Percentiles rank a stretch among this genome's conserved stretches.
Conservation (phyloP, 2,888 invertebrate genomes). For the Drosophila mulleri region DNA sequence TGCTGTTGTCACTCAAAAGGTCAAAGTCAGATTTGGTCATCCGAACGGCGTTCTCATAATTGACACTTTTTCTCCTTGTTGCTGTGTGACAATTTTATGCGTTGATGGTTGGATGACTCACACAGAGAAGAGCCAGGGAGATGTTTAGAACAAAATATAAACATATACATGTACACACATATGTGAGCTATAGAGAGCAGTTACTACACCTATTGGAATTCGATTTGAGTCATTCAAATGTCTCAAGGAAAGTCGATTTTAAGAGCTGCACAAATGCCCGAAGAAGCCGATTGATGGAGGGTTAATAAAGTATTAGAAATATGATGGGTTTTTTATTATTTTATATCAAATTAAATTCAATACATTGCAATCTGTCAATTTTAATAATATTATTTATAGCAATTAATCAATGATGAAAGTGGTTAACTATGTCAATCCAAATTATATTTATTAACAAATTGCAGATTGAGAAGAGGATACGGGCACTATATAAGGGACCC, state of each 20-base stretch:
- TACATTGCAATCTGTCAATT: too few relatives aligned
- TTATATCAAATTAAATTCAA: too few relatives aligned
- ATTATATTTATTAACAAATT: neutral
- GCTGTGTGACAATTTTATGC: slow-evolving; percentile 13
- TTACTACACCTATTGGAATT: slow-evolving; percentile 15
- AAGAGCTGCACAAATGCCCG: neutral
- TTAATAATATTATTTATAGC: too few relatives aligned
- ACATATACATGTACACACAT: neutral
- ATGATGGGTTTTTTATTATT: too few relatives aligned
- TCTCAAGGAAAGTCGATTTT: slow-evolving; percentile 2
- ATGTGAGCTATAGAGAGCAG: neutral
- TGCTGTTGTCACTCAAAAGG: slow-evolving; percentile 50
- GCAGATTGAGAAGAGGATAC: neutral
- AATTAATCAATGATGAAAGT: neutral
- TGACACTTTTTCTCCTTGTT: slow-evolving; percentile 20
- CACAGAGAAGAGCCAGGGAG: slow-evolving; percentile 9
- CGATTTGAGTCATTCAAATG: slow-evolving; percentile 24
- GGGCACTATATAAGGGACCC: neutral
- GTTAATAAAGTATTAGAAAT: neutral
- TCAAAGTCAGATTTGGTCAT: slow-evolving; percentile 70
- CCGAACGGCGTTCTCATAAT: slow-evolving; percentile 9
- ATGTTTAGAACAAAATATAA: neutral
- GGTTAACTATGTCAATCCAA: neutral
- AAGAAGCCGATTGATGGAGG: slow-evolving; percentile 15
- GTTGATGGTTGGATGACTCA: slow-evolving; percentile 41